Conservation (phyloP, 2,888 invertebrate species). For the Macrosiphum euphorbiae region DNA sequence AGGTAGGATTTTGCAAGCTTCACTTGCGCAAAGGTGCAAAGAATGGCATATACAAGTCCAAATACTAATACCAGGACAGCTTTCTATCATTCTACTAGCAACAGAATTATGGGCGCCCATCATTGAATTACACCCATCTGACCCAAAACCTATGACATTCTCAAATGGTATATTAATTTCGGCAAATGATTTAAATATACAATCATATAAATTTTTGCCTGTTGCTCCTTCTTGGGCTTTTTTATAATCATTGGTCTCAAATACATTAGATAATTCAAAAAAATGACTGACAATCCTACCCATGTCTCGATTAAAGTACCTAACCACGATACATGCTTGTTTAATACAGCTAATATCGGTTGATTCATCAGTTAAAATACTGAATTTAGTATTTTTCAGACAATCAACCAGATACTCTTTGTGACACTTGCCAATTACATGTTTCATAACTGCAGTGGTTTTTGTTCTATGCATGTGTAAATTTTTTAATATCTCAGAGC, state of each 20-base stretch:
- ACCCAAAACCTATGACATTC: slow-evolving; percentile 46
- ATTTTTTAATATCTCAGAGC: background rate
- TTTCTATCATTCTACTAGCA: slow-evolving; percentile 13
- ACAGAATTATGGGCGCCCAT: slow-evolving; percentile 55
- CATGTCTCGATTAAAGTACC: slow-evolving; percentile 12
- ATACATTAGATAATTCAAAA: slow-evolving; percentile 25
- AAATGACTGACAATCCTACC: slow-evolving; percentile 1
- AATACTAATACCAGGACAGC: slow-evolving; percentile 35
- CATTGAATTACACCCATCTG: slow-evolving; percentile 46
- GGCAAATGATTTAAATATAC: background rate
- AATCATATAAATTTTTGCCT: background rate
- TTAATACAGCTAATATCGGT: background rate
- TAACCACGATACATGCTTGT: background rate
- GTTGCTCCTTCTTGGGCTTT: background rate
- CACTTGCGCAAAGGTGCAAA: slow-evolving; percentile 52
- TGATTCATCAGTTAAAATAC: background rate
- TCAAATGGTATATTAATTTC: slow-evolving; percentile 15
- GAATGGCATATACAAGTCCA: slow-evolving; percentile 50
- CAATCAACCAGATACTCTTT: background rate
- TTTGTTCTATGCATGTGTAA: background rate
- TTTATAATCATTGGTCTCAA: background rate
- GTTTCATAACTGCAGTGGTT: background rate
- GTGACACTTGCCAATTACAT: background rate
- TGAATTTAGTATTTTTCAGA: too few species aligned
- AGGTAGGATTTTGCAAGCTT: slow-evolving; percentile 67